Conservation (phyloP, 2,113 vertebrate genomes). For the Chionis minor region DNA sequence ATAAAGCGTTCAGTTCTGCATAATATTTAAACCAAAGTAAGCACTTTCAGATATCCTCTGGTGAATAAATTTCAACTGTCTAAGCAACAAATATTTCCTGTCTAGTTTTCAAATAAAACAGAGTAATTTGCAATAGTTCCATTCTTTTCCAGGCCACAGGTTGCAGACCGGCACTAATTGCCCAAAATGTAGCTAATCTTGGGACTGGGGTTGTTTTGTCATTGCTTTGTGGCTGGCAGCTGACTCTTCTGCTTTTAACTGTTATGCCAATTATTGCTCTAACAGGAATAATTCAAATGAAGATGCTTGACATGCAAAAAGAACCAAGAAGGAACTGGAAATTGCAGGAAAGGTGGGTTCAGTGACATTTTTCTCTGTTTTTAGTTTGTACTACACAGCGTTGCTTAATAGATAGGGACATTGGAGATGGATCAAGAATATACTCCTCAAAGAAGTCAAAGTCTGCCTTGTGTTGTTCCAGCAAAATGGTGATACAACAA, state of each 20-base stretch:
- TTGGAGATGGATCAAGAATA: not conserved
- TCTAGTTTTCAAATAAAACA: not conserved
- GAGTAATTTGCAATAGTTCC: not conserved
- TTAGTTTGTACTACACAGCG: not conserved
- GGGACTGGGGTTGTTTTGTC: slow-evolving; percentile 81
- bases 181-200: slow-evolving; percentile 84
- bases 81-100: not conserved
- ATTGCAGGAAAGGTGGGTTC: slow-evolving; percentile 79
- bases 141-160: slow-evolving; percentile 75
- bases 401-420: not conserved
- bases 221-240: slow-evolving; percentile 84
- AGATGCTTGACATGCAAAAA: slow-evolving; percentile 78
- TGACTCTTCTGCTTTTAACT: slow-evolving; percentile 82
- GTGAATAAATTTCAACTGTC: not conserved
- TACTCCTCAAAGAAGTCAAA: not conserved
- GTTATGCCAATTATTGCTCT: slow-evolving; percentile 81
- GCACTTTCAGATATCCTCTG: not conserved
- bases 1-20: not conserved
- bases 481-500: not conserved
- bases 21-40: not conserved
- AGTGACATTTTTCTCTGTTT: not conserved
- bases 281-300: slow-evolving; percentile 81
- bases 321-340: slow-evolving; percentile 85
- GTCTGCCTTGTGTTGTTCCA: not conserved
- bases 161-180: slow-evolving; percentile 78